Conservation (phyloP, 2,797 vertebrate genomes). For the Leptodactylus fallax region DNA sequence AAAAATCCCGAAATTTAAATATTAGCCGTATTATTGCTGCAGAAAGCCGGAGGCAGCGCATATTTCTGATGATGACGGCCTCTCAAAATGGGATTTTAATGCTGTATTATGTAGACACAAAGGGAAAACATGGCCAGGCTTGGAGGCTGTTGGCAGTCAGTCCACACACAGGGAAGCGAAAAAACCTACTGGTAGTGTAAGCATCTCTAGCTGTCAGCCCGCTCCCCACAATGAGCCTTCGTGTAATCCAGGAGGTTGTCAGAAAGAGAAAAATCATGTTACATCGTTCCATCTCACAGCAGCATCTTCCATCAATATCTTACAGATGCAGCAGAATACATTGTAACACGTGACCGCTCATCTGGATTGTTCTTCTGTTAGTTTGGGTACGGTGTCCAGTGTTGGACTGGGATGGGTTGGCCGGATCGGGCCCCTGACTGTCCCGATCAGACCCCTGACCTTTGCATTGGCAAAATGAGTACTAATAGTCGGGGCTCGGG, state of each 20-base stretch:
- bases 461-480: no score
- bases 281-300: not conserved
- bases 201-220: slow-evolving; percentile 11
- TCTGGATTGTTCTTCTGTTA: not conserved
- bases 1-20: slow-evolving; percentile 36
- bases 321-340: not conserved
- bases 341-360: not conserved
- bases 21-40: slow-evolving; percentile 24
- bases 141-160: slow-evolving; percentile 23
- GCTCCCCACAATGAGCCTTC: not conserved
- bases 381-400: not conserved
- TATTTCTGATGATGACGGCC: slow-evolving; percentile 13
- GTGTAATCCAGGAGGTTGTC: slow-evolving; percentile 8
- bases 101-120: slow-evolving; percentile 46
- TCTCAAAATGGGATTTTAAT: slow-evolving; percentile 45
- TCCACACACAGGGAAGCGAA: not conserved
- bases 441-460: no score
- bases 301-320: not conserved
- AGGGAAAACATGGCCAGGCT: slow-evolving; percentile 37
- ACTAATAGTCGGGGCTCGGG: no score
- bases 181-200: not conserved
- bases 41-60: slow-evolving; percentile 24
- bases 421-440: no score
- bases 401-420: no score
- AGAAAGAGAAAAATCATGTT: not conserved